A percentile compares a stretch with the other conserved stretches of the same genome.
Evolutionary conservation across 2,113 vertebrate genomes (phyloP).

Genomic region (Maccullochella peelii): DNA sequence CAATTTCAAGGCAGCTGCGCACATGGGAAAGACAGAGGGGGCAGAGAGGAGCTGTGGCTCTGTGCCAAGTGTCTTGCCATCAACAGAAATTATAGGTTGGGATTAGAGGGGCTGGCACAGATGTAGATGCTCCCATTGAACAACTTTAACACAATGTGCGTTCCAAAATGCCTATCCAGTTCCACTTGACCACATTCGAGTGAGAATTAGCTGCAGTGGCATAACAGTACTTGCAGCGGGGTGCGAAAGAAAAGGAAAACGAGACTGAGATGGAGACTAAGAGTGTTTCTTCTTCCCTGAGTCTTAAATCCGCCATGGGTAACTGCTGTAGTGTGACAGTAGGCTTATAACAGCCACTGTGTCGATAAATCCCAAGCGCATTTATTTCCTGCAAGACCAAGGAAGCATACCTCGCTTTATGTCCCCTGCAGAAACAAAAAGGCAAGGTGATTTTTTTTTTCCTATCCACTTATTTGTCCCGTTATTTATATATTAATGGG

Average conservation of each 20-base stretch:
- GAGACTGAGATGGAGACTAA: conserved; percentile 70
- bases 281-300: conserved; percentile 65
- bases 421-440: conserved; percentile 61
- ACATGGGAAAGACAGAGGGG: conserved; percentile 36
- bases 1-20: conserved; percentile 61
- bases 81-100: conserved; percentile 41
- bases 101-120: conserved; percentile 18
- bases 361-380: conserved; percentile 79
- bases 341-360: conserved; percentile 78
- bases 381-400: conserved; percentile 78
- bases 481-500: conserved; percentile 70
- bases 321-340: conserved; percentile 81
- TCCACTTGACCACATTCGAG: conserved; percentile 44
- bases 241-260: conserved; percentile 56
- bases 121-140: conserved; percentile 15
- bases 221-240: conserved; percentile 41
- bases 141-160: conserved; percentile 19
- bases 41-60: conserved; percentile 30
- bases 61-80: conserved; percentile 32
- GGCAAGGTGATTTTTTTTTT: conserved; percentile 50
- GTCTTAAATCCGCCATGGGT: conserved; percentile 77
- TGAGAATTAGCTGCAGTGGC: conserved; percentile 39
- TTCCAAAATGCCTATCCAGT: conserved; percentile 35
- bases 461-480: conserved; percentile 53
- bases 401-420: conserved; percentile 64